These are phyloP conservation scores for Micromussa lordhowensis DNA, from an alignment of 92 coral and sea anemone genomes.

Conservation along the genomic window DNA sequence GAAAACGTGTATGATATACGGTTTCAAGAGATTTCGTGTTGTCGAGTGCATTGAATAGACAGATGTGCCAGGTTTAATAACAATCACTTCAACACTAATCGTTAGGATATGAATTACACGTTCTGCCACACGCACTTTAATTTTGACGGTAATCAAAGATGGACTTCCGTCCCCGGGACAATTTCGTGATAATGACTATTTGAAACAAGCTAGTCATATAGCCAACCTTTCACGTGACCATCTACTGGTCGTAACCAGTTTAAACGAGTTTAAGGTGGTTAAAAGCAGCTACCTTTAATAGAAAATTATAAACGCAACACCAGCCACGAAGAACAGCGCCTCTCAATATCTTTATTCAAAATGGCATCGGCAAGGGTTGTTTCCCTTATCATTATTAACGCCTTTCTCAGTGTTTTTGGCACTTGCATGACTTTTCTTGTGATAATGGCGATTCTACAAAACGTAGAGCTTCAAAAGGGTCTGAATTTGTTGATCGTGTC, in stretches of 20 bases:
- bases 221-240: neutral
- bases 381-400: constrained; percentile 46
- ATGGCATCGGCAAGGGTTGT: constrained; percentile 31
- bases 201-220: neutral
- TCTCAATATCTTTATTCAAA: neutral
- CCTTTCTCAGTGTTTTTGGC: constrained; percentile 48
- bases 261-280: neutral
- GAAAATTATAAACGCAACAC: neutral
- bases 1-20: neutral
- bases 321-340: neutral
- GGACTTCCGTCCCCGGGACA: neutral
- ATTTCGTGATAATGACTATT: neutral
- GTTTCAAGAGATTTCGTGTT: neutral
- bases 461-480: constrained; percentile 72
- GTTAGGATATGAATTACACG: neutral
- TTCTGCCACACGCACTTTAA: neutral
- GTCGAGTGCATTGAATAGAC: neutral
- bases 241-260: neutral
- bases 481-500: constrained; percentile 68
- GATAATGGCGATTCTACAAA: constrained; percentile 38
- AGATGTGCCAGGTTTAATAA: neutral
- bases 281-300: neutral
- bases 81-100: neutral
- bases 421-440: constrained; percentile 46
- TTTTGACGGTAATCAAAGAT: neutral